These are phyloP conservation scores for Caenorhabditis imperialis DNA, from an alignment of 2,888 invertebrate genomes.

Conservation along the genomic window DNA sequence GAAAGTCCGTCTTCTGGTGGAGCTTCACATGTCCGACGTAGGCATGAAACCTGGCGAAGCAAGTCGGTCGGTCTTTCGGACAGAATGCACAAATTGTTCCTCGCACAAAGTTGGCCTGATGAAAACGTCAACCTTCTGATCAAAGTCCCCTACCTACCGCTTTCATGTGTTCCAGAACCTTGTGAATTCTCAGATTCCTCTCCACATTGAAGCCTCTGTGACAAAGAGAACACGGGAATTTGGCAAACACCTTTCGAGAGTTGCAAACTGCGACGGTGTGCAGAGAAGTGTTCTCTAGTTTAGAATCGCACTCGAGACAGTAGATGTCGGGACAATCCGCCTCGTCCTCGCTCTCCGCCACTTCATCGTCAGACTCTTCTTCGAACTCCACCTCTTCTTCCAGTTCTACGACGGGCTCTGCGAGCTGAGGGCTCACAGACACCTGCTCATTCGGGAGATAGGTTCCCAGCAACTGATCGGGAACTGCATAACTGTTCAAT, in stretches of 20 bases:
- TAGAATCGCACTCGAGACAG: conserved; percentile 39
- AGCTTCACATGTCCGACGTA: conserved; percentile 55
- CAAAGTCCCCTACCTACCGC: background rate
- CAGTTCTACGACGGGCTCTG: background rate
- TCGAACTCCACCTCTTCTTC: background rate
- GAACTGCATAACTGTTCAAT: conserved; percentile 3
- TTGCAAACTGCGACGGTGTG: conserved; percentile 16
- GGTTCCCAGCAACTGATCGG: conserved; percentile 5
- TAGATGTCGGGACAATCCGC: conserved; percentile 27
- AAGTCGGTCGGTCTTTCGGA: conserved; percentile 3
- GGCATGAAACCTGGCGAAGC: conserved; percentile 46
- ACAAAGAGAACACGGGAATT: conserved; percentile 14
- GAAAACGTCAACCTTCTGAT: background rate
- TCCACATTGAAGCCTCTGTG: conserved; percentile 33
- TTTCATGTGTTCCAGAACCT: conserved; percentile 21
- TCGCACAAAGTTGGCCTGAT: conserved; percentile 34
- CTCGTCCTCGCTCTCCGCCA: conserved; percentile 1
- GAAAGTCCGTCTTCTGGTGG: conserved; percentile 45
- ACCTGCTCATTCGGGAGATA: too few species aligned
- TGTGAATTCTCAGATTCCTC: conserved; percentile 45
- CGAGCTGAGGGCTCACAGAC: background rate
- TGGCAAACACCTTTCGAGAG: background rate
- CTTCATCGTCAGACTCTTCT: conserved; percentile 3
- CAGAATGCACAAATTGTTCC: conserved; percentile 47
- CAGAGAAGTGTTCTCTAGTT: conserved; percentile 2